These are phyloP conservation scores for Dioctria linearis DNA, from an alignment of 2,888 invertebrate genomes.

Conservation along the genomic window DNA sequence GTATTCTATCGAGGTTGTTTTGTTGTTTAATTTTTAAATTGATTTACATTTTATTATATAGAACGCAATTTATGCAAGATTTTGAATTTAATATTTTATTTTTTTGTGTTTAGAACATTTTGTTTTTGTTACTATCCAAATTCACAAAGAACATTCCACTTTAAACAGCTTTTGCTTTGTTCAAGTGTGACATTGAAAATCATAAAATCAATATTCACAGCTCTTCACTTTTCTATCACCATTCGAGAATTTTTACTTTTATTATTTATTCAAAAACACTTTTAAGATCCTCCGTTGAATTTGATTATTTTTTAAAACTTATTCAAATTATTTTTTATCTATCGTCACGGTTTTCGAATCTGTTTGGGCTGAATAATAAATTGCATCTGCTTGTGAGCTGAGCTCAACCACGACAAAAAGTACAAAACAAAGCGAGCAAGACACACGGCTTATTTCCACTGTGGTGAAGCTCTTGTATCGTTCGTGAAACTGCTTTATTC, in stretches of 20 bases:
- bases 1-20: too few relatives aligned
- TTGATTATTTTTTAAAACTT: too few relatives aligned
- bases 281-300: too few relatives aligned
- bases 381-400: conserved; percentile 26
- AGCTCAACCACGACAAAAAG: not conserved
- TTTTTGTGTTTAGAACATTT: not conserved
- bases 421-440: conserved; percentile 20
- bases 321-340: too few relatives aligned
- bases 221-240: too few relatives aligned
- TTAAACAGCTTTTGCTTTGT: conserved; percentile 14
- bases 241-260: too few relatives aligned
- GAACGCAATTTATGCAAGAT: not conserved
- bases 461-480: not conserved
- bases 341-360: not conserved
- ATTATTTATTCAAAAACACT: too few relatives aligned
- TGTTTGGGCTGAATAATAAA: conserved; percentile 14
- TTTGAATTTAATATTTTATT: not conserved
- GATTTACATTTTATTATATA: not conserved
- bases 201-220: conserved; percentile 6
- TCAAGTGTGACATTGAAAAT: conserved; percentile 12
- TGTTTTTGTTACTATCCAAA: not conserved
- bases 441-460: not conserved
- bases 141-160: conserved; percentile 38
- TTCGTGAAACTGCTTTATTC: not conserved
- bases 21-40: too few relatives aligned